Base-by-base conservation (phyloP, 2,888 invertebrate species). In the Dastarcus helophoroides region DNA sequence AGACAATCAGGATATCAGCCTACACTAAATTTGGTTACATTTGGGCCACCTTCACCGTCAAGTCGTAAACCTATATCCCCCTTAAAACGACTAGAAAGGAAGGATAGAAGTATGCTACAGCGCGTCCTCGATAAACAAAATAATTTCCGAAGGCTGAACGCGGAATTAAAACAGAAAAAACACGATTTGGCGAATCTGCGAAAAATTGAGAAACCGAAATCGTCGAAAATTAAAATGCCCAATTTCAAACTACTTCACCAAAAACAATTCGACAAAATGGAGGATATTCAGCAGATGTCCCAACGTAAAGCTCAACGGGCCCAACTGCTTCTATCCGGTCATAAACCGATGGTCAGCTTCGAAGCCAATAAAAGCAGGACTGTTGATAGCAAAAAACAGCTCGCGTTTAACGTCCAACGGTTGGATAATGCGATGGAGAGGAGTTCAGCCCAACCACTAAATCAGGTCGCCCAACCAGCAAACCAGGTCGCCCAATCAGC, bases 161-260 rank as follows among this genome's bases (percentile, higher is more conserved):
- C n/a, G n/a, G n/a, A n/a, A n/a, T n/a, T n/a, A n/a, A n/a, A n/a
- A n/a, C n/a, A n/a, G n/a, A n/a, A n/a, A n/a, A n/a, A n/a, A n/a
- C n/a, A n/a, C n/a, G n/a, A n/a, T n/a, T n/a, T n/a, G n/a, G n/a
- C n/a, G n/a, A n/a, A n/a, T n/a, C n/a, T n/a, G n/a, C n/a, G n/a
- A n/a, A n/a, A n/a, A n/a, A n/a, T n/a, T n/a, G n/a, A n/a, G n/a
- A n/a, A n/a, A n/a, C n/a, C n/a, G n/a, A n/a, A n/a, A n/a, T n/a
- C n/a, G n/a, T n/a, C 19, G 9, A 16, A 30, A 14, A 71, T 63
- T 3, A 74, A 71, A 58, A 55, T 77, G 50, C 81, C 81, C 0
- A 74, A 81, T 59, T 81, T 81, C 53, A 67, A 73, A 1, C 68
- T 71, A 3, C 65, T 81, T 29, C 81, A 81, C 48, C 65, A 74